These are phyloP conservation scores for Saxidomus purpurata DNA, from an alignment of 1,140 invertebrate species.

Conservation along the genomic window DNA sequence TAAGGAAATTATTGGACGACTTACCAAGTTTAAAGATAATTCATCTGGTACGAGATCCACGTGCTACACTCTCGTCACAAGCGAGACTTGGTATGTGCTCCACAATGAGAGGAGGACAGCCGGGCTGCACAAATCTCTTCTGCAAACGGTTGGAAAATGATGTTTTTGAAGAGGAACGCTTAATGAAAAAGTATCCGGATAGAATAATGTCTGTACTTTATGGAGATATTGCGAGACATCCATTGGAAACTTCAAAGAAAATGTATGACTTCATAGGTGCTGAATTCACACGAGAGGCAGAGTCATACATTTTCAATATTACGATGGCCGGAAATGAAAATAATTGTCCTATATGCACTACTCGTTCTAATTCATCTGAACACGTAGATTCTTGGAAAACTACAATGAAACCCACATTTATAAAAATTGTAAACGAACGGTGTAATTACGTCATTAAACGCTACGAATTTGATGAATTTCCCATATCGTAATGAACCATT, in stretches of 20 bases:
- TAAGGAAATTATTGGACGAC: conserved; percentile 36
- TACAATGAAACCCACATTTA: conserved; percentile 1
- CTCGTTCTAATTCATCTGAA: conserved; percentile 49
- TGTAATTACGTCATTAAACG: conserved; percentile 55
- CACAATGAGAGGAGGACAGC: background rate
- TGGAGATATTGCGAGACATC: conserved; percentile 44
- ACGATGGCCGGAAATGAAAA: conserved; percentile 16
- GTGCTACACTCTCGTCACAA: conserved; percentile 49
- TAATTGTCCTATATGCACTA: conserved; percentile 52
- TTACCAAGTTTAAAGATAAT: conserved; percentile 57
- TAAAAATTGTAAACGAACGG: conserved; percentile 39
- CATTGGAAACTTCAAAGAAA: conserved; percentile 26
- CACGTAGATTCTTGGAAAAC: conserved; percentile 56
- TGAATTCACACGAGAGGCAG: conserved; percentile 20
- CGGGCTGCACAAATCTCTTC: conserved; percentile 28
- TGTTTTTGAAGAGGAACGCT: conserved; percentile 13
- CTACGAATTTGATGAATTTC: conserved; percentile 28
- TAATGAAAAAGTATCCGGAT: background rate
- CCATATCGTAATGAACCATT: background rate
- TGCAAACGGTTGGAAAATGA: conserved; percentile 55
- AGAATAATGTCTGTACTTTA: conserved; percentile 56
- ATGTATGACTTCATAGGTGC: conserved; percentile 54
- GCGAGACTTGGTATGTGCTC: background rate
- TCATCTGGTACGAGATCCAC: conserved; percentile 60
- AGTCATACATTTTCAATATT: conserved; percentile 55